These are phyloP conservation scores for Onychorhynchus coronatus DNA, from an alignment of 2,113 vertebrate genomes.

Conservation along the genomic window DNA sequence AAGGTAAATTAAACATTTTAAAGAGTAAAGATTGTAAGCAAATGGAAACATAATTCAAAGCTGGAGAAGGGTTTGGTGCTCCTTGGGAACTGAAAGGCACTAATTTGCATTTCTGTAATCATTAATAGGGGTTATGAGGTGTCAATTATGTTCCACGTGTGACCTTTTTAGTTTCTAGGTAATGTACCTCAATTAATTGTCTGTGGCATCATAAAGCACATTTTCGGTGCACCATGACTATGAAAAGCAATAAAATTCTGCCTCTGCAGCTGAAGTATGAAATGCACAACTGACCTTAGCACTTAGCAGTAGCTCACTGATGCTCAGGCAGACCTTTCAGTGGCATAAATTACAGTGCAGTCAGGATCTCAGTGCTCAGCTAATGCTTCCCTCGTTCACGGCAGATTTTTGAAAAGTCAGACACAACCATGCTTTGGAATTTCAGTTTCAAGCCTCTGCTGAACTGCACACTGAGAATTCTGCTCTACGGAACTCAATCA, in stretches of 20 bases:
- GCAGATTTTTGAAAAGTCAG: conserved; percentile 26
- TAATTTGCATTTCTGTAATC: conserved; percentile 72
- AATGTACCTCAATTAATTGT: conserved; percentile 76
- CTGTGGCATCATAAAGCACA: conserved; percentile 73
- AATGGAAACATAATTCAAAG: conserved; percentile 55
- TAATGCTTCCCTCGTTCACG: not conserved
- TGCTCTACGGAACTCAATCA: not conserved
- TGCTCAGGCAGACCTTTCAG: conserved; percentile 56
- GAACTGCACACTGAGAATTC: not conserved
- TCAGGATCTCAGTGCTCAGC: not conserved
- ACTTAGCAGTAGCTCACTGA: conserved; percentile 53
- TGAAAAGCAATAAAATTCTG: conserved; percentile 70
- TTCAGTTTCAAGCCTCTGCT: not conserved
- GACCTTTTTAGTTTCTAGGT: conserved; percentile 73
- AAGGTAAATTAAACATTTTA: conserved; percentile 59
- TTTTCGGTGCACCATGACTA: conserved; percentile 52
- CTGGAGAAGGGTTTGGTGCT: conserved; percentile 48
- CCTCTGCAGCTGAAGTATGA: conserved; percentile 65
- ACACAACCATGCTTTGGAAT: not conserved
- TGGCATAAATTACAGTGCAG: conserved; percentile 53
- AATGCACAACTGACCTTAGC: conserved; percentile 73
- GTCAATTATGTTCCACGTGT: conserved; percentile 68
- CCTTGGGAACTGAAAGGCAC: conserved; percentile 33
- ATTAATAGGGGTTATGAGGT: conserved; percentile 70
- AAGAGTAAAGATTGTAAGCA: conserved; percentile 58